A percentile compares a stretch with the other conserved stretches of the same genome.
phyloP scores from a whole-genome alignment of 2,797 vertebrate genomes.

The Muscicapa comitata region DNA sequence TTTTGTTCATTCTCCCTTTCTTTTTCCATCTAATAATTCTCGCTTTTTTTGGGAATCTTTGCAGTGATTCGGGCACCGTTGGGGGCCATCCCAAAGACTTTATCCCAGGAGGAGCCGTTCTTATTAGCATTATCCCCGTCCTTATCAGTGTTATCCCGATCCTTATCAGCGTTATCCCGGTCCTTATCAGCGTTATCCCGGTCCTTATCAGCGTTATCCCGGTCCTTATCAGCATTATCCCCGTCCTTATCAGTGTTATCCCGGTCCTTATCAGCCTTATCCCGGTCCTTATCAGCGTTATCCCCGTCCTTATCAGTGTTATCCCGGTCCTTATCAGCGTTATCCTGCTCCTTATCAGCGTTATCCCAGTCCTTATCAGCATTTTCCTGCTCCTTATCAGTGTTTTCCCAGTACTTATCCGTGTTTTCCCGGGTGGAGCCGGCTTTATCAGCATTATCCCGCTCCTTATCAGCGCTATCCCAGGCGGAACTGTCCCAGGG shows the following conservation, averaged over 20 bases:
- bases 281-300: neutral
- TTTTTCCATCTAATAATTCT: neutral
- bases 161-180: too few relatives aligned
- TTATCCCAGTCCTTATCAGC: too few relatives aligned
- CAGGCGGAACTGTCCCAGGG: too few relatives aligned
- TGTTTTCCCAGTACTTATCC: too few relatives aligned
- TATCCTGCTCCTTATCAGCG: too few relatives aligned
- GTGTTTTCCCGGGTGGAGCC: too few relatives aligned
- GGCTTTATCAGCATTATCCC: too few relatives aligned
- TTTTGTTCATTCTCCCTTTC: neutral
- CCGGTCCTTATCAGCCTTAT: neutral
- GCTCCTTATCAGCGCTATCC: too few relatives aligned
- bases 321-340: too few relatives aligned
- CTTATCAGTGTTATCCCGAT: accelerated
- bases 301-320: neutral
- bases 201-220: neutral
- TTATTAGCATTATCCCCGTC: neutral
- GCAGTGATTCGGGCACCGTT: accelerated
- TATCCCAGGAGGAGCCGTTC: neutral
- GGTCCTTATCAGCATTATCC: neutral
- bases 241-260: neutral
- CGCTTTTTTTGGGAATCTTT: neutral
- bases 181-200: neutral
- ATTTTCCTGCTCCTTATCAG: too few relatives aligned
- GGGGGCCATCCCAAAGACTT: neutral